Conservation (phyloP, 2,888 invertebrate genomes). For the Clivina fossor region DNA sequence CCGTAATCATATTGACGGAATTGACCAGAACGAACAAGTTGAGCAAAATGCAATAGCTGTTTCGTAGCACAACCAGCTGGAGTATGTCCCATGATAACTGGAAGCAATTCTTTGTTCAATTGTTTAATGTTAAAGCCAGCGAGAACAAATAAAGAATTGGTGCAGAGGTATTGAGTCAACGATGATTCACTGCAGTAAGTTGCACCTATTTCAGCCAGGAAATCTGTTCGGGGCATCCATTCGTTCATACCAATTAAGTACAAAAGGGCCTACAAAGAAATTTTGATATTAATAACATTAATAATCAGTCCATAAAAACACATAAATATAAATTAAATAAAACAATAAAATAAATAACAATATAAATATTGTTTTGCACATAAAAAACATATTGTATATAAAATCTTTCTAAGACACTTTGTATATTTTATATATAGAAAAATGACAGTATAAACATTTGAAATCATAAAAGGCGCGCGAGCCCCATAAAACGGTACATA, state of each 20-base stretch:
- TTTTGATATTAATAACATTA: no score
- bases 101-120: slow-evolving; percentile 47
- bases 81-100: slow-evolving; percentile 43
- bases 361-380: no score
- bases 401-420: no score
- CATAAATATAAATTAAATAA: no score
- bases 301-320: no score
- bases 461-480: no score
- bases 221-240: slow-evolving; percentile 62
- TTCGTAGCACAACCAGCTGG: slow-evolving; percentile 58
- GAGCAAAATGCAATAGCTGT: slow-evolving; percentile 73
- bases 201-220: slow-evolving; percentile 48
- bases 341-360: no score
- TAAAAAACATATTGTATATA: no score
- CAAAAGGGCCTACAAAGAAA: slow-evolving; percentile 39
- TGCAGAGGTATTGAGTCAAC: slow-evolving; percentile 43
- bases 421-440: no score
- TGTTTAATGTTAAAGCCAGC: slow-evolving; percentile 48
- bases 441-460: no score
- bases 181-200: slow-evolving; percentile 27
- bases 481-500: no score
- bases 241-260: slow-evolving; percentile 58
- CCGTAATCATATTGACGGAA: slow-evolving; percentile 65
- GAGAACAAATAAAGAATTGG: slow-evolving; percentile 47
- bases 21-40: slow-evolving; percentile 58